These are phyloP conservation scores for Sinocyclocheilus anophthalmus DNA, from an alignment of 2,113 vertebrate species.

Conservation along the genomic window DNA sequence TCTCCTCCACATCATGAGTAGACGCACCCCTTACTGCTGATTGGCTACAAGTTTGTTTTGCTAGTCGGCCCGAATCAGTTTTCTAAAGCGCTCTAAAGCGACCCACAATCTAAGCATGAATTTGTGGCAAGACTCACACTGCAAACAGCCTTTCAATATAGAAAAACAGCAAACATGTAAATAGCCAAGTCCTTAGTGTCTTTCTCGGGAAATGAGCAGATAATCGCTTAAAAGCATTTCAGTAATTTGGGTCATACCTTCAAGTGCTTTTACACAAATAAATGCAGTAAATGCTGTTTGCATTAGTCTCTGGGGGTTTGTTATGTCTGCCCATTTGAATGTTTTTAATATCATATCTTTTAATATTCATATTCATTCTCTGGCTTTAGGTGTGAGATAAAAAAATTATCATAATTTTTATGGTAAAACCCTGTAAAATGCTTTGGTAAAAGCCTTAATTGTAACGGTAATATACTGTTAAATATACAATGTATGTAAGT, in stretches of 20 bases:
- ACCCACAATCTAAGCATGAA: neutral
- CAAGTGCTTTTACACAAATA: slow-evolving; percentile 5
- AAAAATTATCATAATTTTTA: neutral
- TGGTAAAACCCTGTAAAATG: neutral
- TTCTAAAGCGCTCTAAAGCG: too few relatives aligned
- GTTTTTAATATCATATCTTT: neutral
- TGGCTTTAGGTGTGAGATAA: neutral
- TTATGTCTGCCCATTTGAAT: neutral
- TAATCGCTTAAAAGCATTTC: slow-evolving; percentile 1
- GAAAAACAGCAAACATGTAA: slow-evolving; percentile 23
- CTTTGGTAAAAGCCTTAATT: neutral
- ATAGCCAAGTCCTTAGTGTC: slow-evolving; percentile 16
- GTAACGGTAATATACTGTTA: neutral
- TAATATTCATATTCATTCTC: neutral
- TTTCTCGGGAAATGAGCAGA: neutral
- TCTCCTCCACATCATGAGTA: too few relatives aligned
- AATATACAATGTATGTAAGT: neutral
- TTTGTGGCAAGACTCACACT: neutral
- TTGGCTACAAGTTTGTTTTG: too few relatives aligned
- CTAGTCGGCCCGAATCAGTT: too few relatives aligned
- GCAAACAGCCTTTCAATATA: neutral
- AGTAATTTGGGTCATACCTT: slow-evolving; percentile 19
- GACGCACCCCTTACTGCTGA: too few relatives aligned
- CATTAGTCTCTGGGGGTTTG: neutral
- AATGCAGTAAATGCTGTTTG: neutral